Evolutionary conservation across 1,140 invertebrate species (phyloP).

Genomic region (Drosophila nasuta): DNA sequence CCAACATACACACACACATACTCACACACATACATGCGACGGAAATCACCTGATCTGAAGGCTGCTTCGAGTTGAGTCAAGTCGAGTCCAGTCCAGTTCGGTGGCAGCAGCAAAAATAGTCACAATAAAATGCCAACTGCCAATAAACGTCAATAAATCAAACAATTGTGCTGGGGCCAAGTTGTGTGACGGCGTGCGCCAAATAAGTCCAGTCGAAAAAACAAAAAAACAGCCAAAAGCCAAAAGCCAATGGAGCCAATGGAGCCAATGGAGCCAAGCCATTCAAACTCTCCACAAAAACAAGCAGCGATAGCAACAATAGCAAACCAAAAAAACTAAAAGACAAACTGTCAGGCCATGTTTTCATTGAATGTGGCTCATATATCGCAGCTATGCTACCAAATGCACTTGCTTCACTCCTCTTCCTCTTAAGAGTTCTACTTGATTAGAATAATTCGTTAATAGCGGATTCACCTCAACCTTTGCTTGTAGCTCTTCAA

Average conservation of each 20-base stretch:
- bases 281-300: neutral
- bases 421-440: too few species aligned
- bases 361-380: constrained; percentile 3
- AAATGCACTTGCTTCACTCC: neutral
- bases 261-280: constrained; percentile 10
- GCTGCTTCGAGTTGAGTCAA: neutral
- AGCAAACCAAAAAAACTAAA: neutral
- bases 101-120: constrained; percentile 49
- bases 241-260: neutral
- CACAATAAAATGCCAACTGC: constrained; percentile 81
- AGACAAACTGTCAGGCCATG: neutral
- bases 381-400: neutral
- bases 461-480: neutral
- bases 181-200: constrained; percentile 61
- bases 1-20: constrained; percentile 6
- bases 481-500: neutral
- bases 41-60: constrained; percentile 27
- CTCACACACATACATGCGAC: constrained; percentile 8
- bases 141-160: constrained; percentile 80
- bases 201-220: constrained; percentile 62
- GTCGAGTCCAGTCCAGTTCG: neutral
- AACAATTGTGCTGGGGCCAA: constrained; percentile 73
- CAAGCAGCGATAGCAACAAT: neutral
- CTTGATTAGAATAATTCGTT: neutral
- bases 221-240: constrained; percentile 13